A percentile compares a stretch with the other conserved stretches of the same genome.
phyloP scores from a whole-genome alignment of 2,797 vertebrate species.

The Salarias fasciatus region DNA sequence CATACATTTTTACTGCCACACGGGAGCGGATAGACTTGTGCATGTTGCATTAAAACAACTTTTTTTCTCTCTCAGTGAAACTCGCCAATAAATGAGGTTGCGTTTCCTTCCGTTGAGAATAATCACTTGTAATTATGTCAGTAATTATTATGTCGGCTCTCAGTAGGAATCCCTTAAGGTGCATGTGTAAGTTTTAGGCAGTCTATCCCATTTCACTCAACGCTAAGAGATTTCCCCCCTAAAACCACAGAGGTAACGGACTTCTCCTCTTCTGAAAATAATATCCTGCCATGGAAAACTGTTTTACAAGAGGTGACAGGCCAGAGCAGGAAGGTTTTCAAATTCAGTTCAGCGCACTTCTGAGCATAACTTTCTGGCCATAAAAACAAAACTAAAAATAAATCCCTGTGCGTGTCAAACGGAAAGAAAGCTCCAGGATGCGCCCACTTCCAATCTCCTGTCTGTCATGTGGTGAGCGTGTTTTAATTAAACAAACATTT shows the following conservation, averaged over 20 bases:
- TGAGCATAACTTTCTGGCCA: conserved; percentile 6
- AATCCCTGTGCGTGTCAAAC: neutral
- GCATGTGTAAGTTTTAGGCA: conserved; percentile 35
- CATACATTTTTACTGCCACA: neutral
- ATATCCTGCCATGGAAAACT: conserved; percentile 40
- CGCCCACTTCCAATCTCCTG: conserved; percentile 1
- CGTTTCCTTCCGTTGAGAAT: conserved; percentile 61
- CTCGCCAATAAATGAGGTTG: conserved; percentile 14
- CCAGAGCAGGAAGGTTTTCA: neutral
- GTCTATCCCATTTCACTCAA: conserved; percentile 42
- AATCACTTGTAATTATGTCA: conserved; percentile 73
- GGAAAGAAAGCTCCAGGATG: neutral
- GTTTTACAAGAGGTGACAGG: conserved; percentile 28
- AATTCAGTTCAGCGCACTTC: conserved; percentile 18
- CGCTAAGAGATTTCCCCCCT: conserved; percentile 16
- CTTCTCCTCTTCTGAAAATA: conserved; percentile 31
- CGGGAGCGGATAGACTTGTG: too few relatives aligned
- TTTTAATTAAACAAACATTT: conserved; percentile 46
- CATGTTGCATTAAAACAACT: conserved; percentile 11
- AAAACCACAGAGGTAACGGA: conserved; percentile 14
- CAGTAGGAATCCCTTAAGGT: conserved; percentile 34
- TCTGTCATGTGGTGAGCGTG: conserved; percentile 21
- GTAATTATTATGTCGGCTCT: conserved; percentile 54
- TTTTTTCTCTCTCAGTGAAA: conserved; percentile 28
- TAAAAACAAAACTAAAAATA: conserved; percentile 9